Evolutionary conservation across 37 sponge, comb jelly and placozoan species (phyloP).

Genomic region (Corticium candelabrum): DNA sequence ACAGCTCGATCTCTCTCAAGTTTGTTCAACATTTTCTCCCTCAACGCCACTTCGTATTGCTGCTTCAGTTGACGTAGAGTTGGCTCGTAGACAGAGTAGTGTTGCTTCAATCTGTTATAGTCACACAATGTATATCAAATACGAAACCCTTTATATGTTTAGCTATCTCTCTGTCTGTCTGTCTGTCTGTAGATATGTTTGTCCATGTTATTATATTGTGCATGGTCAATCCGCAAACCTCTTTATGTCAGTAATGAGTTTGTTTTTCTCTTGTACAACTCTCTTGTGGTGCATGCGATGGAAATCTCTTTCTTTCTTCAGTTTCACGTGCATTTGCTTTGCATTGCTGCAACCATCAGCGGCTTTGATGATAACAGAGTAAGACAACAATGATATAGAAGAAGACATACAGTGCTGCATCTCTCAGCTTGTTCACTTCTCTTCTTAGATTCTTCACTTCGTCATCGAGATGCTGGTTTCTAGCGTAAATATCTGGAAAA

Average conservation of each 20-base stretch:
- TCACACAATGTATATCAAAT: no score
- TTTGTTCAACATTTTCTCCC: conserved; percentile 70
- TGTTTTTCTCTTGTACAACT: conserved; percentile 79
- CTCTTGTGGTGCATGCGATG: conserved; percentile 95
- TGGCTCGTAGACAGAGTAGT: conserved; percentile 56
- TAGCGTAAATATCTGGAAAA: conserved; percentile 39
- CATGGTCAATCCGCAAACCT: conserved; percentile 9
- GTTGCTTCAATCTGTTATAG: conserved; percentile 61
- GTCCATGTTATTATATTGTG: no score
- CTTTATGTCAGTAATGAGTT: conserved; percentile 55
- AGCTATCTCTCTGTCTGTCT: no score
- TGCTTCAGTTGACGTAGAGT: conserved; percentile 44
- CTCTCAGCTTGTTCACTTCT: conserved; percentile 33
- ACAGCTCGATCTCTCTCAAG: conserved; percentile 72
- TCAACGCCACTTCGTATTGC: conserved; percentile 45
- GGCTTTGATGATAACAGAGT: neutral
- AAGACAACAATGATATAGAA: no score
- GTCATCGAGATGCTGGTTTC: conserved; percentile 57
- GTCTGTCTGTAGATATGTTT: no score
- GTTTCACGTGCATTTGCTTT: conserved; percentile 55
- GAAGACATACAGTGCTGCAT: conserved; percentile 51
- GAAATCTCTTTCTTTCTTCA: conserved; percentile 91
- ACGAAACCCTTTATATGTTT: no score
- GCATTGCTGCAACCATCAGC: conserved; percentile 26
- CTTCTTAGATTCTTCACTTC: conserved; percentile 37